Conservation (phyloP, 2,113 vertebrate genomes). For the Cyprichromis sp. region DNA sequence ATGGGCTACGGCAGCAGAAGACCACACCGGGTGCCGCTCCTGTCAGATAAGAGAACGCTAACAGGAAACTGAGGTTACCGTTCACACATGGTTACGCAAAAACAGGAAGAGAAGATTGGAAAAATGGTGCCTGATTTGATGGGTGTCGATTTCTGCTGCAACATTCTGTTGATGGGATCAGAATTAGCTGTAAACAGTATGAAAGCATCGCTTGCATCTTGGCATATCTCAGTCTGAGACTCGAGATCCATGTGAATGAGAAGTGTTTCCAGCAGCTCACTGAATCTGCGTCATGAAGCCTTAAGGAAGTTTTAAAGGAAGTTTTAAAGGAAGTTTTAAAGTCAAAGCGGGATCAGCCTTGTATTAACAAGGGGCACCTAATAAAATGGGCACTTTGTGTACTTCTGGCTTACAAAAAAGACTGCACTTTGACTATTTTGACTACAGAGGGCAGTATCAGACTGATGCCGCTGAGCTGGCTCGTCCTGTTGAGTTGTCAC, state of each 20-base stretch:
- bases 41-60: neutral
- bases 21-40: neutral
- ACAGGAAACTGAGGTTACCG: neutral
- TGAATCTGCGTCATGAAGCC: neutral
- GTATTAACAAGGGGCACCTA: neutral
- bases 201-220: neutral
- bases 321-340: neutral
- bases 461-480: neutral
- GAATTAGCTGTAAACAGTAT: neutral
- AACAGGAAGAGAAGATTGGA: neutral
- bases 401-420: neutral
- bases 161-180: neutral
- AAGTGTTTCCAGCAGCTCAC: neutral
- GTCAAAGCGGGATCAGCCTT: neutral
- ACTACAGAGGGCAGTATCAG: slow-evolving; percentile 63
- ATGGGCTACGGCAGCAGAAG: neutral
- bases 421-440: neutral
- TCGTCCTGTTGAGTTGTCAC: neutral
- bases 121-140: neutral
- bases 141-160: neutral
- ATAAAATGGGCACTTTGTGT: neutral
- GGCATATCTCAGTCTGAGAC: neutral
- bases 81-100: neutral
- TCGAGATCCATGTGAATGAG: neutral
- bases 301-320: neutral